These are phyloP conservation scores for Thunnus maccoyii DNA, from an alignment of 2,113 vertebrate genomes.

Conservation along the genomic window DNA sequence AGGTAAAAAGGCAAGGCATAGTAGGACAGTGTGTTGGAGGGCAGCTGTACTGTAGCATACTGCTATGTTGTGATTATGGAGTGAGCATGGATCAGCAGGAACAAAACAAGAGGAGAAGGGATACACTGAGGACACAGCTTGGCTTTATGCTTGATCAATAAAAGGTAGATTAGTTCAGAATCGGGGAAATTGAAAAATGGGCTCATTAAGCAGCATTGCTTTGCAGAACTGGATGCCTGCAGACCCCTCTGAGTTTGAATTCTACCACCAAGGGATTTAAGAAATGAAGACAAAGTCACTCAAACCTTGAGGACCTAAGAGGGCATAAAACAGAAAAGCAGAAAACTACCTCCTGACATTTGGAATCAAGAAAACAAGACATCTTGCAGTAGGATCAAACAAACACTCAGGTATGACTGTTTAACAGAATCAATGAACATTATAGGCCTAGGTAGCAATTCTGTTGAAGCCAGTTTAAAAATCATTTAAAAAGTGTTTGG, in stretches of 20 bases:
- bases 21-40: slow-evolving; percentile 64
- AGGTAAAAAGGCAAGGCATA: slow-evolving; percentile 64
- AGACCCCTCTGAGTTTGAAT: slow-evolving; percentile 58
- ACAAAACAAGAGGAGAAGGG: slow-evolving; percentile 64
- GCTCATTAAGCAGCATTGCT: slow-evolving; percentile 39
- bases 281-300: slow-evolving; percentile 53
- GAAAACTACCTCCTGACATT: slow-evolving; percentile 45
- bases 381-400: slow-evolving; percentile 39
- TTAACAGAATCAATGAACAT: slow-evolving; percentile 1
- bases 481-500: slow-evolving; percentile 21
- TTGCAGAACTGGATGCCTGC: slow-evolving; percentile 42
- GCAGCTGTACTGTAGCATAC: slow-evolving; percentile 57
- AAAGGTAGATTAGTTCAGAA: slow-evolving; percentile 52
- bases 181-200: slow-evolving; percentile 29
- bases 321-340: slow-evolving; percentile 30
- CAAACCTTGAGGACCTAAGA: slow-evolving; percentile 31
- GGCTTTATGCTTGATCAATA: slow-evolving; percentile 66
- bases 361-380: slow-evolving; percentile 44
- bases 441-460: not conserved
- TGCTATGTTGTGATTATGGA: slow-evolving; percentile 64
- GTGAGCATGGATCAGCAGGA: slow-evolving; percentile 62
- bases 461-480: not conserved
- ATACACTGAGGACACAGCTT: slow-evolving; percentile 58
- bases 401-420: slow-evolving; percentile 68
- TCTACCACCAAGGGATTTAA: slow-evolving; percentile 44